Conservation (phyloP, 2,797 vertebrate genomes). For the Leuciscus waleckii region DNA sequence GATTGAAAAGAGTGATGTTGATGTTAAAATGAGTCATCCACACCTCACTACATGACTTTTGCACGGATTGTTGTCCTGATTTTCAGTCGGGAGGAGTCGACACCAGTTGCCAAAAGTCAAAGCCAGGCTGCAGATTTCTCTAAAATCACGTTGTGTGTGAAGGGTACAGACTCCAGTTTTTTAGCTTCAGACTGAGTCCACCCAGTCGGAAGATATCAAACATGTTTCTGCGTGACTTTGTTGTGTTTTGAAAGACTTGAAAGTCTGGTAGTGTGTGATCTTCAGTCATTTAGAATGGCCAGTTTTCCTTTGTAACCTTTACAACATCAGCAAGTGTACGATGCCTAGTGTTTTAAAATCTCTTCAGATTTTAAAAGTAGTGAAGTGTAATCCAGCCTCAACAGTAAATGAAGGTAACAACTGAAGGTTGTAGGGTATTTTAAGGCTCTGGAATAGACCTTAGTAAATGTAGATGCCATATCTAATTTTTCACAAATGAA, state of each 20-base stretch:
- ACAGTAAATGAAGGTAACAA: not conserved
- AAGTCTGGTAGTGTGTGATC: not conserved
- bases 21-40: not conserved
- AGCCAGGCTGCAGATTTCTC: not conserved
- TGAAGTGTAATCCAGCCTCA: not conserved
- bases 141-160: not conserved
- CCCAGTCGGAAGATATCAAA: not conserved
- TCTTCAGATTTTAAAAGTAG: not conserved
- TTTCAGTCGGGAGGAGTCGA: not conserved
- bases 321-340: not conserved
- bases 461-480: not conserved
- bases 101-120: not conserved
- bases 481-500: conserved; percentile 21
- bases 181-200: not conserved
- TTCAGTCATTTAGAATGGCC: not conserved
- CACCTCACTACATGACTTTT: not conserved
- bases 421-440: not conserved
- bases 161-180: not conserved
- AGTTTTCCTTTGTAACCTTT: conserved; percentile 12
- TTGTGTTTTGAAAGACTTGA: not conserved
- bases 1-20: conserved; percentile 8
- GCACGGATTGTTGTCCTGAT: not conserved
- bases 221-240: not conserved
- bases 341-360: conserved; percentile 2
- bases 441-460: not conserved